Conservation (phyloP, 2,888 invertebrate genomes). For the Caenorhabditis sinica region DNA sequence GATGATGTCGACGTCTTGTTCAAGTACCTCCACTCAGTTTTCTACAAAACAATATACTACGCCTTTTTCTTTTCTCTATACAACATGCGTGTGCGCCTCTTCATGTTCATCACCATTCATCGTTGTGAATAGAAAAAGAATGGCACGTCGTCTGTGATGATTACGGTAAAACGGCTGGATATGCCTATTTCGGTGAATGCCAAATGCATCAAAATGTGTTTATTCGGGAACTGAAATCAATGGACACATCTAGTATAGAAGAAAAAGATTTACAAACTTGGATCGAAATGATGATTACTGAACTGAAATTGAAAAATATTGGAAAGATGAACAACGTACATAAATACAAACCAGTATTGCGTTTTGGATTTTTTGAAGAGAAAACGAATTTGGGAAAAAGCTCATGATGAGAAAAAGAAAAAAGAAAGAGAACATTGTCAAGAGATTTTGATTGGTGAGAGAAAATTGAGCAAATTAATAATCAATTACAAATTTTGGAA, state of each 20-base stretch:
- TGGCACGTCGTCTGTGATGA: slow-evolving; percentile 53
- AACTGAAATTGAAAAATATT: neutral
- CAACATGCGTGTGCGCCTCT: slow-evolving; percentile 59
- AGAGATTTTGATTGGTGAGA: slow-evolving; percentile 22
- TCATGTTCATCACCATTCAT: slow-evolving; percentile 64
- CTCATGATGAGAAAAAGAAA: slow-evolving; percentile 18
- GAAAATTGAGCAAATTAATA: slow-evolving; percentile 21
- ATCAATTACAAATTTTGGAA: slow-evolving; percentile 13
- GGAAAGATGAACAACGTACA: slow-evolving; percentile 38
- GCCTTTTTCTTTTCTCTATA: slow-evolving; percentile 42
- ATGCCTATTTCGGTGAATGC: slow-evolving; percentile 1
- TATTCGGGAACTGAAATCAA: slow-evolving; percentile 9
- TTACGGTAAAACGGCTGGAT: slow-evolving; percentile 43
- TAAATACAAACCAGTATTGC: slow-evolving; percentile 54
- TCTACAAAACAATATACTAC: slow-evolving; percentile 63
- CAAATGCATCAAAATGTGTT: neutral
- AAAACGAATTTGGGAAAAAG: slow-evolving; percentile 5
- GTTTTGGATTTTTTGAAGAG: slow-evolving; percentile 20
- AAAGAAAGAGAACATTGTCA: slow-evolving; percentile 30
- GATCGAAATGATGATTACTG: neutral
- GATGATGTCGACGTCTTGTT: slow-evolving; percentile 43
- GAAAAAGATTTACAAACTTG: neutral
- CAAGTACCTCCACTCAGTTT: slow-evolving; percentile 60
- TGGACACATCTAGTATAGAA: neutral
- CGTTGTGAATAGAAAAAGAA: slow-evolving; percentile 50